A percentile compares a stretch with the other conserved stretches of the same genome.
Conservation (phyloP, 2,113 vertebrate genomes). For the Eira barbara region DNA sequence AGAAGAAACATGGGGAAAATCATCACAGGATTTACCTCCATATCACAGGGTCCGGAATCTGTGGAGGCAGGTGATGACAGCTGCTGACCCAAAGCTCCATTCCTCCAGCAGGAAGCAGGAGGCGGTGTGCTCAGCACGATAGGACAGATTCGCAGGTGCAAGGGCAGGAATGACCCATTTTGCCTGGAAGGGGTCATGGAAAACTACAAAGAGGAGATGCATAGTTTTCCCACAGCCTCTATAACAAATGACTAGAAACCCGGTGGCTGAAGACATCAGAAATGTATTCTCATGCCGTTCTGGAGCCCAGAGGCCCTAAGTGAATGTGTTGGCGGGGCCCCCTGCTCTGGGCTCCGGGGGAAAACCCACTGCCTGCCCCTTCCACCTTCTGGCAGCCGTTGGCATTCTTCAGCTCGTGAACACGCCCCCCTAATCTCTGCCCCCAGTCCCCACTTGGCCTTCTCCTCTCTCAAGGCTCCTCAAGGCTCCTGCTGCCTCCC, state of each 20-base stretch:
- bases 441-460: not conserved
- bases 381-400: not conserved
- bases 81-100: not conserved
- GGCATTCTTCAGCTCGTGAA: not conserved
- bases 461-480: not conserved
- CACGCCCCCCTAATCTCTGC: not conserved
- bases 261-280: not conserved
- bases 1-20: not conserved
- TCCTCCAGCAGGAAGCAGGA: not conserved
- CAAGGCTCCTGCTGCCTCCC: not conserved
- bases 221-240: not conserved
- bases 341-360: not conserved
- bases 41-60: not conserved
- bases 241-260: not conserved
- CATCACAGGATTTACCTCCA: not conserved
- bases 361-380: not conserved
- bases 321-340: not conserved
- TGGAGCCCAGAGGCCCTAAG: not conserved
- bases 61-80: accelerated
- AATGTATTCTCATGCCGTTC: not conserved
- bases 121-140: accelerated
- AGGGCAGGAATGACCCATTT: not conserved
- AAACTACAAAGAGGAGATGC: not conserved
- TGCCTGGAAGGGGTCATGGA: not conserved
- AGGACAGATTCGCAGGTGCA: not conserved